Percentiles rank a stretch among this genome's conserved stretches.
These are phyloP conservation scores for Cetoscarus ocellatus DNA, from an alignment of 2,797 vertebrate genomes.

Conservation along the genomic window DNA sequence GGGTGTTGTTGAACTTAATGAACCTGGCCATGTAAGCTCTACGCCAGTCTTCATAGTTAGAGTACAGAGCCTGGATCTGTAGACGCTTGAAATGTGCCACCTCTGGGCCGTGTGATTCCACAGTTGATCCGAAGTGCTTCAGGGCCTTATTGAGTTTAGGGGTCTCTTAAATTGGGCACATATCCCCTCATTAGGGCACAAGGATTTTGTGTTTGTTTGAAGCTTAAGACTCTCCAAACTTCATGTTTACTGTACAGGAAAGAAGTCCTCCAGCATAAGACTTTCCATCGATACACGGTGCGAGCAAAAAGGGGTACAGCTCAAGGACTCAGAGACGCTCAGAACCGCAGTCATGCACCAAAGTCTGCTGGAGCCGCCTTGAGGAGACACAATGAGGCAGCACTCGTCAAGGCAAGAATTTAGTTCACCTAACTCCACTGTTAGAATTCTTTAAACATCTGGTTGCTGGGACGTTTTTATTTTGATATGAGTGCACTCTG, in stretches of 20 bases:
- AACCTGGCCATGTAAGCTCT: too few relatives aligned
- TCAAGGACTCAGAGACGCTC: slow-evolving; percentile 90
- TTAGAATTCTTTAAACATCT: neutral
- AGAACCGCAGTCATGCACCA: slow-evolving; percentile 84
- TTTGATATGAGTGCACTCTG: neutral
- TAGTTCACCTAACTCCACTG: neutral
- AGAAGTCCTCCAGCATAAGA: slow-evolving; percentile 92
- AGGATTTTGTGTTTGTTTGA: too few relatives aligned
- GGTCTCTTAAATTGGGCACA: too few relatives aligned
- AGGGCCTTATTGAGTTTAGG: too few relatives aligned
- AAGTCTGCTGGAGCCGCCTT: slow-evolving; percentile 93
- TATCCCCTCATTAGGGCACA: too few relatives aligned
- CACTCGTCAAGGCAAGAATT: slow-evolving; percentile 85
- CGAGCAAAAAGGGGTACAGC: slow-evolving; percentile 92
- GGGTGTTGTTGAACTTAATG: too few relatives aligned
- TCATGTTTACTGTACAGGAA: slow-evolving; percentile 76
- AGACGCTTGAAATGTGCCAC: too few relatives aligned
- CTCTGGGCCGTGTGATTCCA: too few relatives aligned
- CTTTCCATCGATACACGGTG: slow-evolving; percentile 96
- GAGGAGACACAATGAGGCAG: slow-evolving; percentile 92
- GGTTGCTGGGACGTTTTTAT: neutral
- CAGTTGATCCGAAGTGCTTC: too few relatives aligned
- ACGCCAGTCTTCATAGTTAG: too few relatives aligned
- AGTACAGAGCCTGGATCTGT: too few relatives aligned
- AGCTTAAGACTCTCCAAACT: neutral